Evolutionary conservation across 2,797 vertebrate genomes (phyloP), one percentile per base, ranked within the genome.

Genomic region (Phoxinus dragarum): DNA sequence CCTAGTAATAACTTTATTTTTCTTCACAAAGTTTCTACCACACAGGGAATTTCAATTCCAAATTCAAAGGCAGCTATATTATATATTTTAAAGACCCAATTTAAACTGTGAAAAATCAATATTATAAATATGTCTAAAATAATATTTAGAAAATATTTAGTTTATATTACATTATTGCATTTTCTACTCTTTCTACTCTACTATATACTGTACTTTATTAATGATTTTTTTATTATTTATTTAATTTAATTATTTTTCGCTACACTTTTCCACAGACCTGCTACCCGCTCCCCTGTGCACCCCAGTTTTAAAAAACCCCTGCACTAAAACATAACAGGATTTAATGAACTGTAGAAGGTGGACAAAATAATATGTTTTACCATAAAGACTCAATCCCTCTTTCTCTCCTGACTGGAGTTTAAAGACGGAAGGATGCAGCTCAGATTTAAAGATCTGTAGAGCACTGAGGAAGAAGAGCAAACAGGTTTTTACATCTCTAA

Each of bases 361-460:
- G 17, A 19, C 5, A 72, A 3, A 17, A 72, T 2, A 52, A 14
- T 9, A 34, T 14, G 27, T 44, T 90, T 88, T 94, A 97, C 97
- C 98, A 72, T 96, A 99, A 84, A 99, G 96, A 92, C 98, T 99
- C 84, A 99, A 94, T 82, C 98, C 98, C 93, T 99, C 98, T 91
- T 98, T 99, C 92, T 97, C 93, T 82, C 98, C 97, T 52, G 95
- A 97, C 86, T 97, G 94, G 67, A 98, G 91, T 91, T 99, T 99
- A 92, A 98, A 99, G 73, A 98, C 97, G 0, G 98, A 99, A 52
- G 98, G 98, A 86, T 99, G 98, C 42, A 94, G 93, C 72, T 99
- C 98, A 71, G 96, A 96, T 94, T 99, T 99, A 92, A 99, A 99
- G 94, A 99, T 97, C 91, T 99, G 98, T 61, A 99, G 94, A 44